These are phyloP conservation scores for Nannospalax galili DNA, from an alignment of 2,113 vertebrate species.

Conservation along the genomic window DNA sequence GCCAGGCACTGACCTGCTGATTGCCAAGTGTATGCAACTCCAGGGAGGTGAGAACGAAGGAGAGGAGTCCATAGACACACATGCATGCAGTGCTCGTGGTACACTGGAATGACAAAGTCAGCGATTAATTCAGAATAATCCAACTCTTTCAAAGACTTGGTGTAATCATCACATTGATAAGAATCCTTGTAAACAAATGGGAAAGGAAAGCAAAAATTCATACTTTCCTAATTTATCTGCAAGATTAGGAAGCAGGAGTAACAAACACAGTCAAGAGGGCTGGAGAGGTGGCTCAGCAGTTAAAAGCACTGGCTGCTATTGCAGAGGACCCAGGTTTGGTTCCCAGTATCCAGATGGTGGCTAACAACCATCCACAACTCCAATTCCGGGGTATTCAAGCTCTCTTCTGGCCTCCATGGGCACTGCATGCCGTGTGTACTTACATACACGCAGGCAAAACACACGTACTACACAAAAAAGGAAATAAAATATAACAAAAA, in stretches of 20 bases:
- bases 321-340: too few relatives aligned
- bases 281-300: too few relatives aligned
- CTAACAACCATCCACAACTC: too few relatives aligned
- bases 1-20: constrained; percentile 89
- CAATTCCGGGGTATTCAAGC: too few relatives aligned
- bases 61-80: constrained; percentile 96
- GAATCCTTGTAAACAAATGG: background rate
- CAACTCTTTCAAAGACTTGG: background rate
- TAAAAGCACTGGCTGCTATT: too few relatives aligned
- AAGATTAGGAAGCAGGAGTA: background rate
- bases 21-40: constrained; percentile 94
- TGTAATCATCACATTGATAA: background rate
- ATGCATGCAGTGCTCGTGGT: constrained; percentile 96
- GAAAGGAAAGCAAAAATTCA: background rate
- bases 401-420: too few relatives aligned
- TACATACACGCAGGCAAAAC: too few relatives aligned
- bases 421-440: too few relatives aligned
- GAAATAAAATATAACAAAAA: too few relatives aligned
- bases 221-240: constrained; percentile 14
- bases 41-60: constrained; percentile 94
- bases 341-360: too few relatives aligned
- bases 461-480: too few relatives aligned
- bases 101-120: constrained; percentile 86
- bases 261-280: background rate
- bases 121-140: background rate